Percentiles rank a stretch among this genome's conserved stretches.
phyloP scores from a whole-genome alignment of 2,888 invertebrate species.

The Conus canariensis region DNA sequence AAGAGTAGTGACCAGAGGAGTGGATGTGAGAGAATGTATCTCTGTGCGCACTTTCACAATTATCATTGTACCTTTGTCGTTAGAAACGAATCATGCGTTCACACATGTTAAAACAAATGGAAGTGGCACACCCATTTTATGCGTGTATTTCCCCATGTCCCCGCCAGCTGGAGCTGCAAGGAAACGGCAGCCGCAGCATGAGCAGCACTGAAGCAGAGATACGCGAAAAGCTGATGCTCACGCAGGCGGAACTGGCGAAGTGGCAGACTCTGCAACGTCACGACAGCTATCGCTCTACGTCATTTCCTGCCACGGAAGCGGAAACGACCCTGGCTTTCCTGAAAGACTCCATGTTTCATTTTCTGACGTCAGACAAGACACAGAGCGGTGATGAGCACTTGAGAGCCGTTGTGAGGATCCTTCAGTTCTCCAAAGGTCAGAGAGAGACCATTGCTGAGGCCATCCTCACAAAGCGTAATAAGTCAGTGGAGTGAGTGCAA shows the following conservation, averaged over 20 bases:
- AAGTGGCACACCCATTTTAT: not conserved
- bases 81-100: too few relatives aligned
- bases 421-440: conserved; percentile 69
- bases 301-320: conserved; percentile 69
- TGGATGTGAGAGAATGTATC: too few relatives aligned
- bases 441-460: conserved; percentile 64
- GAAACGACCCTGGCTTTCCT: conserved; percentile 72
- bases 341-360: conserved; percentile 74
- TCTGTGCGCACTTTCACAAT: too few relatives aligned
- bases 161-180: conserved; percentile 68
- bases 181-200: conserved; percentile 37
- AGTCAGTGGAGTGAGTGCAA: not conserved
- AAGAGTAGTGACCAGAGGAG: too few relatives aligned
- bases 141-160: not conserved
- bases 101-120: too few relatives aligned
- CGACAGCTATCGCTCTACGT: conserved; percentile 69
- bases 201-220: conserved; percentile 70
- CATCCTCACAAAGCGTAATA: conserved; percentile 49
- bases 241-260: conserved; percentile 72
- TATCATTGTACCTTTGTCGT: not conserved
- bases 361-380: conserved; percentile 62
- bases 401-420: conserved; percentile 72
- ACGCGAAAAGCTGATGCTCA: conserved; percentile 69
- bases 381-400: conserved; percentile 66
- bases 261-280: conserved; percentile 71